These are phyloP conservation scores for Chrysina gloriosa DNA, from an alignment of 2,888 invertebrate species.

Conservation along the genomic window DNA sequence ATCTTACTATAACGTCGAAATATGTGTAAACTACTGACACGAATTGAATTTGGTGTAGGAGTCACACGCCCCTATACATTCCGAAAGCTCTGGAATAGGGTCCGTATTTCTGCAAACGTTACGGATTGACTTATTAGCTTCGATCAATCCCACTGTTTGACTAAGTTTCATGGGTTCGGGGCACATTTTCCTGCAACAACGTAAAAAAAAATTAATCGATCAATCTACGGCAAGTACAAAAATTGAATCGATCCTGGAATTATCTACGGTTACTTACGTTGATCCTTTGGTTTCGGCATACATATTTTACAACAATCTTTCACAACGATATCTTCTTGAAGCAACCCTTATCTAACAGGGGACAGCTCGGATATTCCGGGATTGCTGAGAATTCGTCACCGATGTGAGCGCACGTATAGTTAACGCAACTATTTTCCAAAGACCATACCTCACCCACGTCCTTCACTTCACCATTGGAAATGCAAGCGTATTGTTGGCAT, in stretches of 20 bases:
- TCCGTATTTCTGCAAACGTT: conserved; percentile 75
- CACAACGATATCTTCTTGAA: conserved; percentile 67
- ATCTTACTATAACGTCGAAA: background rate
- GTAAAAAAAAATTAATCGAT: no score
- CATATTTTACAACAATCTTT: conserved; percentile 79
- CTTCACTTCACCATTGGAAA: conserved; percentile 66
- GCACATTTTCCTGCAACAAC: no score
- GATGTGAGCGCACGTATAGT: conserved; percentile 69
- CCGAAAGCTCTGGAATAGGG: conserved; percentile 72
- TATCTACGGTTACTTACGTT: background rate
- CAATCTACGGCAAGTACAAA: background rate
- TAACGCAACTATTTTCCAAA: conserved; percentile 72
- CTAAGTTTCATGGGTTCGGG: conserved; percentile 67
- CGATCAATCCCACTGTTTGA: conserved; percentile 72
- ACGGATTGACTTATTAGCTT: conserved; percentile 64
- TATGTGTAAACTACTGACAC: conserved; percentile 65
- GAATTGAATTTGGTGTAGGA: conserved; percentile 77
- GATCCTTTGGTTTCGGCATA: background rate
- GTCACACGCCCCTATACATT: conserved; percentile 78
- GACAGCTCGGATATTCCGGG: conserved; percentile 68
- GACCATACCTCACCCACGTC: conserved; percentile 70
- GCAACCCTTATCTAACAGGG: conserved; percentile 73
- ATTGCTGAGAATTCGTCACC: conserved; percentile 65
- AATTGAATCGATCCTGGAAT: background rate
- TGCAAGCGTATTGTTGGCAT: conserved; percentile 73